Base-by-base conservation (phyloP, 2,113 vertebrate species). In the Micronycteris hirsuta region DNA sequence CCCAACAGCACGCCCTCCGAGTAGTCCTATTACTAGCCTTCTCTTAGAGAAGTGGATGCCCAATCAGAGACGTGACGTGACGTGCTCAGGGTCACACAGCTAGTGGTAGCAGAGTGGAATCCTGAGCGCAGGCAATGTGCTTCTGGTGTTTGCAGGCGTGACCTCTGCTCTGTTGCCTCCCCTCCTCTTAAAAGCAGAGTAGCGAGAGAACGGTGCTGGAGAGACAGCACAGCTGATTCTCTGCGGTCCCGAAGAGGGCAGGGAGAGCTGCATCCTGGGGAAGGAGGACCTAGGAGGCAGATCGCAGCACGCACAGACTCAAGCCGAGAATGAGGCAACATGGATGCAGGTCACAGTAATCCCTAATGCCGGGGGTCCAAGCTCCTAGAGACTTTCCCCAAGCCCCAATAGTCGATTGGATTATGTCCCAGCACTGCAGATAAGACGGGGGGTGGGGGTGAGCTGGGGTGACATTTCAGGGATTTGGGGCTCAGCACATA, bases 351-450 rank as follows among this genome's bases (percentile, higher is more conserved):
- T 63, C 93, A 47, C 36, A 28, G 28, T n/a, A 56, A 81, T 45
- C 0, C 12, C 33, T 26, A 5, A 49, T 45, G 33, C 33, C 52
- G 5, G 2, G 2, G 26, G 10, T 33, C 11, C 0, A 0, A 52
- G 43, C 47, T 95, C 71, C 24, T 28, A 5, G 4, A 67, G 28
- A 61, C 33, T 77, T 90, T 70, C 17, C 24, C 45, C 43, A 78
- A 91, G 17, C 33, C 67, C 52, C 86, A 20, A 65, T 65, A n/a
- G 33, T 83, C 74, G 73, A 8, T 5, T 14, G 7, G 38, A 63
- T 54, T 28, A 33, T 61, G 43, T 77, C 49, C 65, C 77, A 9
- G 10, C 38, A 61, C 13, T n/a, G 10, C 33, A 24, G 38, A 14
- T 20, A 19, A 43, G 73, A 43, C 61, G 91, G 74, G 47, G 43